Evolutionary conservation across 2,888 invertebrate genomes (phyloP).

Genomic region (Cheilosia pagana): DNA sequence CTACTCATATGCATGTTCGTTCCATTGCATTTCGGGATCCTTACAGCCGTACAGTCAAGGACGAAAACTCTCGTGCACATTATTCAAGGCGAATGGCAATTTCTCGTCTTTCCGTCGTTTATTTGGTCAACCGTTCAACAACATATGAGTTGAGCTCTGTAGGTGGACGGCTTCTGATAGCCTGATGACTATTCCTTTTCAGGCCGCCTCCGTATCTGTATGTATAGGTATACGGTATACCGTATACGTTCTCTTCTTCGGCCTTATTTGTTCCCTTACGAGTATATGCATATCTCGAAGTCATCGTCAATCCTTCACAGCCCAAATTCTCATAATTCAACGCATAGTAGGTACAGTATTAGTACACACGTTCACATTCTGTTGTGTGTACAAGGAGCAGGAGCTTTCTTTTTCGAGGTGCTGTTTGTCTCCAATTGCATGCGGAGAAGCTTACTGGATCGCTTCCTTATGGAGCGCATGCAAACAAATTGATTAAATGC

Average conservation of each 20-base stretch:
- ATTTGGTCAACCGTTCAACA: constrained; percentile 73
- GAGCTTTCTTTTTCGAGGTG: constrained; percentile 38
- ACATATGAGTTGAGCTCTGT: constrained; percentile 61
- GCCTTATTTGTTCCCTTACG: constrained; percentile 31
- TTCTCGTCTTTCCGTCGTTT: constrained; percentile 73
- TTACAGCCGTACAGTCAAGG: constrained; percentile 53
- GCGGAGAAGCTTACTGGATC: constrained; percentile 24
- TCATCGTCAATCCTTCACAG: constrained; percentile 81
- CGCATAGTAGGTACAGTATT: constrained; percentile 31
- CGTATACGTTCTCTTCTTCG: constrained; percentile 21
- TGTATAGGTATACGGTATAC: background rate
- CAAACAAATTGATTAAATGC: constrained; percentile 67
- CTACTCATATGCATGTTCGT: constrained; percentile 41
- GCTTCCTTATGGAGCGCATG: constrained; percentile 48
- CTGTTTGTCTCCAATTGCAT: constrained; percentile 38
- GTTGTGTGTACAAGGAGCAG: background rate
- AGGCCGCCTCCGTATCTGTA: constrained; percentile 14
- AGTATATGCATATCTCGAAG: constrained; percentile 61
- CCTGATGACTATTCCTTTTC: constrained; percentile 60
- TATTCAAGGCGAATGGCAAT: constrained; percentile 72
- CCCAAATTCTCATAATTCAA: constrained; percentile 81
- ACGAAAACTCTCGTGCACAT: constrained; percentile 67
- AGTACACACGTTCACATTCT: constrained; percentile 30
- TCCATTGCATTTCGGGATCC: constrained; percentile 61
- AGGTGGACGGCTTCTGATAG: constrained; percentile 57